phyloP scores from a whole-genome alignment of 2,113 vertebrate genomes.

The Microcebus ravelobensis region DNA sequence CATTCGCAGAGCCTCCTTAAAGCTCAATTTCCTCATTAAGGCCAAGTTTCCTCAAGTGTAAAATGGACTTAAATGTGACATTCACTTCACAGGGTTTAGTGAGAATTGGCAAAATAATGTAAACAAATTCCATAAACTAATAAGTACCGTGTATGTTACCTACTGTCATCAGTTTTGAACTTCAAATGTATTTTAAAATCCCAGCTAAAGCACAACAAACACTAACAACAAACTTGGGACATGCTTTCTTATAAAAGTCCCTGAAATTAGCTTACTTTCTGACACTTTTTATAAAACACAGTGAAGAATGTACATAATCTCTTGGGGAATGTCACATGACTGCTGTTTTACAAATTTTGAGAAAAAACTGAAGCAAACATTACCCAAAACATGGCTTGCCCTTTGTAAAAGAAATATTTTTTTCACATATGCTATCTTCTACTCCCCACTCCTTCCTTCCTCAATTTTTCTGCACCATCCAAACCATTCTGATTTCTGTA shows the following conservation, averaged over 20 bases:
- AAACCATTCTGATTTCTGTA: constrained; percentile 6
- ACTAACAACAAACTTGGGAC: not conserved
- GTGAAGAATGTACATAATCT: not conserved
- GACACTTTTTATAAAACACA: not conserved
- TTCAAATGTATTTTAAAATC: not conserved
- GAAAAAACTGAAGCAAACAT: constrained; percentile 29
- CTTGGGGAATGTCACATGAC: not conserved
- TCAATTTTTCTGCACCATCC: not conserved
- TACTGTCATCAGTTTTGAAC: not conserved
- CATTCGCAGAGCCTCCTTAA: not conserved
- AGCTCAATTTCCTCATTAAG: not conserved
- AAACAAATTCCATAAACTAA: not conserved
- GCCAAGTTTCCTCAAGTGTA: not conserved
- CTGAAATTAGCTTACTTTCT: not conserved
- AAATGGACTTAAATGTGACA: not conserved
- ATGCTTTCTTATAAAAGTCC: not conserved
- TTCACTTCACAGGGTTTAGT: not conserved
- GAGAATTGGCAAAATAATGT: not conserved
- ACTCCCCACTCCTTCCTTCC: not conserved
- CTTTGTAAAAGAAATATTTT: not conserved
- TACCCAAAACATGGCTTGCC: not conserved
- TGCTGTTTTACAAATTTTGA: not conserved
- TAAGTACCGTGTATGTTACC: not conserved
- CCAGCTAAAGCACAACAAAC: not conserved
- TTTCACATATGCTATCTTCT: not conserved